These are phyloP conservation scores for Cynodonichthys magdalenae DNA, from an alignment of 2,797 vertebrate species.

Conservation along the genomic window DNA sequence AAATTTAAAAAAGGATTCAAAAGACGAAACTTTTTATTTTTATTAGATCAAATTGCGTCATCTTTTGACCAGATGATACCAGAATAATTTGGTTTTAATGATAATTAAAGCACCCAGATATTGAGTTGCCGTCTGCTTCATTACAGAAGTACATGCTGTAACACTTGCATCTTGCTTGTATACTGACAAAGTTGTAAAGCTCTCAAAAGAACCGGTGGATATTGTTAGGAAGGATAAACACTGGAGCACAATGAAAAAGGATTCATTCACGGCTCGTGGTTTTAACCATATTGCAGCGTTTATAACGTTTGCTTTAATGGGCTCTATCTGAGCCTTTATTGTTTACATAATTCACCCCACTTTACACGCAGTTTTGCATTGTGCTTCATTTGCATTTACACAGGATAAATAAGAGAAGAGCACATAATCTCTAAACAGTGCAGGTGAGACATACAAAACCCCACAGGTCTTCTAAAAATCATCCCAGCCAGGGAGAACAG, in stretches of 20 bases:
- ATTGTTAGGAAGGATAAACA: conserved; percentile 25
- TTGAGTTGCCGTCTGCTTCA: neutral
- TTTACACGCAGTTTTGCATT: conserved; percentile 20
- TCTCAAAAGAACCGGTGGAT: neutral
- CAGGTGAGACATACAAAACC: conserved; percentile 56
- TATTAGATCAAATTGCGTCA: conserved; percentile 14
- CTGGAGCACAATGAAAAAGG: conserved; percentile 20
- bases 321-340: conserved; percentile 39
- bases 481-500: conserved; percentile 65
- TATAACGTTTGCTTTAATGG: conserved; percentile 47
- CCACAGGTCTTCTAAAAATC: conserved; percentile 60
- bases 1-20: conserved; percentile 11
- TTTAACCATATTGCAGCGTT: conserved; percentile 23
- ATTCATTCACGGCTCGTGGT: conserved; percentile 14
- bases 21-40: conserved; percentile 18
- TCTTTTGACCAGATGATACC: neutral
- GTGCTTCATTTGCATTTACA: conserved; percentile 59
- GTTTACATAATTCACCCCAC: conserved; percentile 47
- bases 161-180: conserved; percentile 6
- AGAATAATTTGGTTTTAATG: conserved; percentile 3
- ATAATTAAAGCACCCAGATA: conserved; percentile 8
- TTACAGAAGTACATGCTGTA: conserved; percentile 4
- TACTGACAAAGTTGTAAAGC: conserved; percentile 1
- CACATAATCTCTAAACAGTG: conserved; percentile 51
- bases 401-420: conserved; percentile 52